A percentile compares a stretch with the other conserved stretches of the same genome.
Evolutionary conservation across 2,888 invertebrate species (phyloP).

Genomic region (Ochropleura plecta): DNA sequence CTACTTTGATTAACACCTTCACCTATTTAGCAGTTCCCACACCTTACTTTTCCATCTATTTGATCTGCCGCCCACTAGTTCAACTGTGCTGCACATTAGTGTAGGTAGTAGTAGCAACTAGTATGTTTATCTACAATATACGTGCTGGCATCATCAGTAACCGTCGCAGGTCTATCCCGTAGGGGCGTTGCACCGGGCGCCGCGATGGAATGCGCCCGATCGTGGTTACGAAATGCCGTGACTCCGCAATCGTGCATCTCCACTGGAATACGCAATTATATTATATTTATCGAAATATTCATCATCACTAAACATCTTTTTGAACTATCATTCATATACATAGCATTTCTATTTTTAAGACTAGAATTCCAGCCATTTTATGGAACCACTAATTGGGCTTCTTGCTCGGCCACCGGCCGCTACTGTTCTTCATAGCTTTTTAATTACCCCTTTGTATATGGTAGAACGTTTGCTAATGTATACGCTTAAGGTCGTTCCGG

Average conservation of each 20-base stretch:
- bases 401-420: conserved; percentile 67
- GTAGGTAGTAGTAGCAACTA: conserved; percentile 64
- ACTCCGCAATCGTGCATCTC: conserved; percentile 81
- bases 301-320: conserved; percentile 51
- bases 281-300: conserved; percentile 70
- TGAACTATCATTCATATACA: conserved; percentile 12
- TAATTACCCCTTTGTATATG: conserved; percentile 85
- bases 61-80: conserved; percentile 64
- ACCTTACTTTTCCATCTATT: conserved; percentile 54
- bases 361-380: conserved; percentile 67
- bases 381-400: conserved; percentile 76
- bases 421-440: conserved; percentile 83
- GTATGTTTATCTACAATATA: conserved; percentile 62
- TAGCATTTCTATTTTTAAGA: conserved; percentile 35
- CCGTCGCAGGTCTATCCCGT: conserved; percentile 80
- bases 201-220: conserved; percentile 87
- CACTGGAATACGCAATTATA: conserved; percentile 79
- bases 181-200: conserved; percentile 85
- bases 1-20: conserved; percentile 73
- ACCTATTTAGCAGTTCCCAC: conserved; percentile 74
- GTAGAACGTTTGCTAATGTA: conserved; percentile 86
- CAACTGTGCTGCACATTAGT: conserved; percentile 33
- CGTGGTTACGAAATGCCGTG: conserved; percentile 88
- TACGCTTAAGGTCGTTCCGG: conserved; percentile 81
- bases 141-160: conserved; percentile 76